Percentiles rank a stretch among this genome's conserved stretches.
These are phyloP conservation scores for Neelides sp. DNA, from an alignment of 1,140 invertebrate species.

Conservation along the genomic window DNA sequence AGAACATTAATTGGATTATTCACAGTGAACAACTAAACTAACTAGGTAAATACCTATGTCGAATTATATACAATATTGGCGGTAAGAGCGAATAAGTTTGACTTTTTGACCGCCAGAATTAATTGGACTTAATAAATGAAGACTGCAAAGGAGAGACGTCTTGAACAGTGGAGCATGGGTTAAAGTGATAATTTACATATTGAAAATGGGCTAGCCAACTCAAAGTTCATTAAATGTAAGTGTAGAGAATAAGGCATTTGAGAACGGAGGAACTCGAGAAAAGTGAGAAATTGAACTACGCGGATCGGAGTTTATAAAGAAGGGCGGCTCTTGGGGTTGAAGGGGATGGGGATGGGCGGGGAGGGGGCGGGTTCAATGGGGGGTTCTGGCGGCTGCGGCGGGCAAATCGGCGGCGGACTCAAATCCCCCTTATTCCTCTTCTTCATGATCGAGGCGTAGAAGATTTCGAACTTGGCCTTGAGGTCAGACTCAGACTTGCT, in stretches of 20 bases:
- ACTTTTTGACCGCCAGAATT: too few relatives aligned
- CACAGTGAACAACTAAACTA: too few relatives aligned
- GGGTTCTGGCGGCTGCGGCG: neutral
- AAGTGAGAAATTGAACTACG: neutral
- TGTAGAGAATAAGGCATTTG: neutral
- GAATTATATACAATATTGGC: too few relatives aligned
- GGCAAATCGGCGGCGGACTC: slow-evolving; percentile 7
- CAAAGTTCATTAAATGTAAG: too few relatives aligned
- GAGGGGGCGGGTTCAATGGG: slow-evolving; percentile 4
- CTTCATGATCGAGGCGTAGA: slow-evolving; percentile 29
- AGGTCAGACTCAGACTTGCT: slow-evolving; percentile 33
- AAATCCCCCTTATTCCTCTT: neutral
- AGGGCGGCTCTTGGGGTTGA: slow-evolving; percentile 18
- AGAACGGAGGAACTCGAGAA: neutral
- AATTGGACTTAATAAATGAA: too few relatives aligned
- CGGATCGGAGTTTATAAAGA: slow-evolving; percentile 12
- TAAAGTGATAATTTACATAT: too few relatives aligned
- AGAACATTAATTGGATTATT: too few relatives aligned
- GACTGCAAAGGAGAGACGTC: too few relatives aligned
- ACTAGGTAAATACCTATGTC: too few relatives aligned
- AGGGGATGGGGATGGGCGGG: neutral
- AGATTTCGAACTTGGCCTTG: slow-evolving; percentile 33
- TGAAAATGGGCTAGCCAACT: too few relatives aligned
- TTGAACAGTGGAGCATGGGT: too few relatives aligned
- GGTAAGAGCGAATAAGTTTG: too few relatives aligned